Base-by-base conservation (phyloP, 2,113 vertebrate species). In the Oryzias curvinotus region DNA sequence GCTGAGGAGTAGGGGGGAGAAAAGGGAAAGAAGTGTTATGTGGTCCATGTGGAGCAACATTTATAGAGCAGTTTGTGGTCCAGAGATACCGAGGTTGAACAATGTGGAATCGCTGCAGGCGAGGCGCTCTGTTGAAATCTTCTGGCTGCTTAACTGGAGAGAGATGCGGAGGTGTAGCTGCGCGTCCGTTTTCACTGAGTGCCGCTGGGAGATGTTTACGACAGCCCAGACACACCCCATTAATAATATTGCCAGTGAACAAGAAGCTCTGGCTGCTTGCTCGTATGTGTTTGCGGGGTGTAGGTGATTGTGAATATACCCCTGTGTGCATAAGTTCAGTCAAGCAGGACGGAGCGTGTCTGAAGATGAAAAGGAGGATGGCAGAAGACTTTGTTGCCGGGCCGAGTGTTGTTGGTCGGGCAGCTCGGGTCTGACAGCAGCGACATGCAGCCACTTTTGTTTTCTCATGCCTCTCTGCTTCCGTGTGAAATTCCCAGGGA, bases 171-270 rank as follows among this genome's bases (percentile, higher is more conserved):
- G 63, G 57, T 57, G 80, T 72, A 30, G n/a, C 66, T 1, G 21
- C 16, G 82, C 26, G 18, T 53, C 75, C 49, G 65, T 71, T 75
- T 74, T 17, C 68, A 15, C 60, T 66, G 85, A 87, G 77, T 72
- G 83, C 87, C 66, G 60, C 30, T 75, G 77, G 81, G 82, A 81
- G 81, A 87, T 82, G 85, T 89, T 87, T 85, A 79, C 77, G 81
- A 85, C 82, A 84, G 77, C 73, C 65, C 4, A 71, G 86, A 81
- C 82, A 84, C 82, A 84, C 83, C 66, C 88, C 88, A 86, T 88
- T 87, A 84, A 87, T 86, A 86, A 87, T 68, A 71, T 75, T 64
- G 73, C 80, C 57, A 42, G 57, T 14, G 73, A 82, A 79, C 67
- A 68, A 5, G 18, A 68, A 56, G 65, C 67, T 54, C 5, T 67